phyloP scores from a whole-genome alignment of 2,888 invertebrate genomes.

The Rhagonycha fulva region DNA sequence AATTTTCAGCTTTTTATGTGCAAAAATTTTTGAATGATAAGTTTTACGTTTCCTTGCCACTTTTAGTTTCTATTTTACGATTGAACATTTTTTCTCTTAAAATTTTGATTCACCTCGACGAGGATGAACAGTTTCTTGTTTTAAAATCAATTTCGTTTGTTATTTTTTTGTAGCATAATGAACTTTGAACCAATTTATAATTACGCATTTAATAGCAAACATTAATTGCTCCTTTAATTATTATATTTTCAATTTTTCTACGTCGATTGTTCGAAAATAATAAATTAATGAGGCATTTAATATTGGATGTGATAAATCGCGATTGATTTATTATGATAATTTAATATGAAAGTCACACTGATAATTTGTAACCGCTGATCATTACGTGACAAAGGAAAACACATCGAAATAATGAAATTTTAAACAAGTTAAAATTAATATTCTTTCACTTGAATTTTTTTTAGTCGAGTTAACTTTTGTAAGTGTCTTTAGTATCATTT shows the following conservation, averaged over 20 bases:
- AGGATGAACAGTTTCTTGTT: not conserved
- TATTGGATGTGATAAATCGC: constrained; percentile 8
- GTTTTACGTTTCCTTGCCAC: not conserved
- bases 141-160: not conserved
- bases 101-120: not conserved
- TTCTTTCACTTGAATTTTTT: not conserved
- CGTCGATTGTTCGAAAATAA: not conserved
- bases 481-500: constrained; percentile 26
- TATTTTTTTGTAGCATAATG: too few species aligned
- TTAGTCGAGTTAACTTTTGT: constrained; percentile 7
- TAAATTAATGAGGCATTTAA: constrained; percentile 13
- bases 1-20: not conserved
- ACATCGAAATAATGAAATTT: not conserved
- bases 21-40: not conserved
- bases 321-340: constrained; percentile 17
- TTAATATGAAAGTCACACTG: constrained; percentile 7
- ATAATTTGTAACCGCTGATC: constrained; percentile 9
- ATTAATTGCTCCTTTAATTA: not conserved
- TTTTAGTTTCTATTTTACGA: not conserved
- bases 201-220: not conserved
- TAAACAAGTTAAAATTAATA: not conserved
- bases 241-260: not conserved
- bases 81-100: not conserved
- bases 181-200: not conserved
- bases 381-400: constrained; percentile 7